A percentile compares a stretch with the other conserved stretches of the same genome.
Conservation (phyloP, 2,888 invertebrate species). For the Eupithecia inturbata region DNA sequence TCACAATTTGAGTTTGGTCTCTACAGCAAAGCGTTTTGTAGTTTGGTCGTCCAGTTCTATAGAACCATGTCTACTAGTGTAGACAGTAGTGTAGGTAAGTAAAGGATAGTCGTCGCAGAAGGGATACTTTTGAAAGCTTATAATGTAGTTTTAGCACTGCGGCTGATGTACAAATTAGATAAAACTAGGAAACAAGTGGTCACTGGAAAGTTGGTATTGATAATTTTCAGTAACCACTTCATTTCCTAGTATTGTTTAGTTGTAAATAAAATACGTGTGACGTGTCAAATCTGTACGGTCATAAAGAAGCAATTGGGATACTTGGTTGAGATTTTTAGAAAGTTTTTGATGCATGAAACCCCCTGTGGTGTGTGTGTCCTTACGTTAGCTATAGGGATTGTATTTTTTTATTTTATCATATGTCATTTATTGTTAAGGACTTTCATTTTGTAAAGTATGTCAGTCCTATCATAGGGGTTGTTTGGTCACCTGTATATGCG, state of each 20-base stretch:
- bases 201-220: background rate
- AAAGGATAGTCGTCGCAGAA: background rate
- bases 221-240: background rate
- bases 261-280: background rate
- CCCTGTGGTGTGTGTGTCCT: background rate
- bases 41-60: background rate
- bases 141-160: background rate
- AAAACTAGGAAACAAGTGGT: background rate
- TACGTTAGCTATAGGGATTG: background rate
- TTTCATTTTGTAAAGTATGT: too few relatives aligned
- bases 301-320: background rate
- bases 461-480: too few relatives aligned
- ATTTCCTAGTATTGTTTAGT: background rate
- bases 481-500: slow-evolving; percentile 63
- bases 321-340: background rate
- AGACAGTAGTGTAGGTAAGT: background rate
- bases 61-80: background rate
- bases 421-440: too few relatives aligned
- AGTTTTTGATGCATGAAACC: background rate
- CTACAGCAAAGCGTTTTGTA: background rate
- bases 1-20: background rate
- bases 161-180: background rate
- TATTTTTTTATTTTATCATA: too few relatives aligned
- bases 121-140: background rate
- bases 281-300: background rate